Conservation (phyloP, 2,797 vertebrate genomes). For the Cossypha polioptera region DNA sequence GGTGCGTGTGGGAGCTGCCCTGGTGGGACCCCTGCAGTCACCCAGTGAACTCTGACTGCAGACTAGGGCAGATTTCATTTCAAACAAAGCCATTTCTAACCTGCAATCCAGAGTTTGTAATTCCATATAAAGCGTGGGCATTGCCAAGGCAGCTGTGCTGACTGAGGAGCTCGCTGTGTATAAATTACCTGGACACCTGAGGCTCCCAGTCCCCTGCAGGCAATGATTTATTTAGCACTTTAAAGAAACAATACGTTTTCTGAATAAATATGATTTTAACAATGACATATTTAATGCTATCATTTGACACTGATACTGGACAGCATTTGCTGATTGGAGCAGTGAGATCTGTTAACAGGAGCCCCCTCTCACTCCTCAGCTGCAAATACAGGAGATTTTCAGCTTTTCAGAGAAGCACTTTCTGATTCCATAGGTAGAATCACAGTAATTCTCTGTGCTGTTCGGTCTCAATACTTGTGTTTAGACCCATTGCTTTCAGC, state of each 20-base stretch:
- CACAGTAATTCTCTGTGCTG: accelerated
- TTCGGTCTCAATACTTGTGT: neutral
- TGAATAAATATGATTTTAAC: neutral
- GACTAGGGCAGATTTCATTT: neutral
- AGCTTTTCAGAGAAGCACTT: neutral
- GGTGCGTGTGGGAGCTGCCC: conserved; percentile 72
- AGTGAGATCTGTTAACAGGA: neutral
- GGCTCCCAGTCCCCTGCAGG: neutral
- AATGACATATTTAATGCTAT: neutral
- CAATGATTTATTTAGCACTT: neutral
- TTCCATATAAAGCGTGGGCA: neutral
- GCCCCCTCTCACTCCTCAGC: neutral
- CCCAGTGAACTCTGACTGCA: neutral
- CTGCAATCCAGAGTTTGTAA: neutral
- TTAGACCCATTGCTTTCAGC: conserved; percentile 88
- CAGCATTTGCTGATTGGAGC: neutral
- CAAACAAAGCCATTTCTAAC: neutral
- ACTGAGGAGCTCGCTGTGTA: neutral
- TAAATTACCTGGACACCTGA: neutral
- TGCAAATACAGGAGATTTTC: neutral
- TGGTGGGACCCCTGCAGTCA: neutral
- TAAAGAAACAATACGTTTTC: neutral
- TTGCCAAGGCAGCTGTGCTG: neutral
- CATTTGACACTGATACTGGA: neutral
- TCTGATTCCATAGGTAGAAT: neutral